These are phyloP conservation scores for Archocentrus centrarchus DNA, from an alignment of 2,113 vertebrate genomes.

Conservation along the genomic window DNA sequence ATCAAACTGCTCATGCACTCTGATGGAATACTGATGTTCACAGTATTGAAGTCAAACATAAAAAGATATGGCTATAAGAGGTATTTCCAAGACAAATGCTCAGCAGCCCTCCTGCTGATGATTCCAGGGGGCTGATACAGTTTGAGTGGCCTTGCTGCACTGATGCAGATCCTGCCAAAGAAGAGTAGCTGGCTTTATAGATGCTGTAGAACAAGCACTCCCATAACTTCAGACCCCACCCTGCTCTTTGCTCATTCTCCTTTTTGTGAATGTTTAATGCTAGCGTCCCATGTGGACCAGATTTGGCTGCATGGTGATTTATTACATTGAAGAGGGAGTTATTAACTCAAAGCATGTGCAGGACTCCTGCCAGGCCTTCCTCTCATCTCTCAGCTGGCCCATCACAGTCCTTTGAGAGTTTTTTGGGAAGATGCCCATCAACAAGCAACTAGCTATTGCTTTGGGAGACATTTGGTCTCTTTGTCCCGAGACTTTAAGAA, in stretches of 20 bases:
- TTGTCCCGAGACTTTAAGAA: slow-evolving; percentile 20
- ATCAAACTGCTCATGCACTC: neutral
- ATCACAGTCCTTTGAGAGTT: slow-evolving; percentile 31
- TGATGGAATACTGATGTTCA: neutral
- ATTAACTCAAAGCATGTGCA: slow-evolving; percentile 68
- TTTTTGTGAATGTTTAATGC: slow-evolving; percentile 13
- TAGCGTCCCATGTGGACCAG: slow-evolving; percentile 26
- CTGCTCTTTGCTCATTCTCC: slow-evolving; percentile 5
- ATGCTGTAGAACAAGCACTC: slow-evolving; percentile 33
- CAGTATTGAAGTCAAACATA: neutral
- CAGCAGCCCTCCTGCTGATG: neutral
- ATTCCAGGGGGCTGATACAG: neutral
- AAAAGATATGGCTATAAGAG: neutral
- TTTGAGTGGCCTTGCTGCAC: neutral
- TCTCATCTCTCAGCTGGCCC: slow-evolving; percentile 48
- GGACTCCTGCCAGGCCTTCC: slow-evolving; percentile 35
- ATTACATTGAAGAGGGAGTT: slow-evolving; percentile 16
- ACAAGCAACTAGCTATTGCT: slow-evolving; percentile 3
- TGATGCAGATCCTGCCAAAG: slow-evolving; percentile 4
- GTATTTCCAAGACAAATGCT: neutral
- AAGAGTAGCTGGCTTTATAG: slow-evolving; percentile 3
- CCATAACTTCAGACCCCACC: slow-evolving; percentile 13
- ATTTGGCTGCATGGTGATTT: slow-evolving; percentile 46
- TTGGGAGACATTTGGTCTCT: slow-evolving; percentile 34
- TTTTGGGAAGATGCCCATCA: slow-evolving; percentile 27